Conservation (phyloP, 2,113 vertebrate species). For the Rana temporaria region DNA sequence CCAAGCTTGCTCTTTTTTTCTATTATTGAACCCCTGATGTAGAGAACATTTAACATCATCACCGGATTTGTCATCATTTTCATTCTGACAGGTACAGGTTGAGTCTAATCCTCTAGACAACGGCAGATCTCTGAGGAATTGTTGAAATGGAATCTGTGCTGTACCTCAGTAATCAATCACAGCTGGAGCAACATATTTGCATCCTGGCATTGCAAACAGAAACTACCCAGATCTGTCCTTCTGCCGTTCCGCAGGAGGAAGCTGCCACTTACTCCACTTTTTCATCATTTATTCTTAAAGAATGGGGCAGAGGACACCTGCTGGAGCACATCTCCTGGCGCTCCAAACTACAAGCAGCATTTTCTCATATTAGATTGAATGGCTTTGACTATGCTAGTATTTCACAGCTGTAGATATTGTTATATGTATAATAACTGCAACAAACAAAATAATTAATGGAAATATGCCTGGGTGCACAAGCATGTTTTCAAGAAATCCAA, state of each 20-base stretch:
- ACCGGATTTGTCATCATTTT: slow-evolving; percentile 54
- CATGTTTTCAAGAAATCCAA: too few relatives aligned
- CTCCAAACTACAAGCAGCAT: neutral
- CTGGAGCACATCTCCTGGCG: slow-evolving; percentile 31
- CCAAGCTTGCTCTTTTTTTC: slow-evolving; percentile 15
- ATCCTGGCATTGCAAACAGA: slow-evolving; percentile 48
- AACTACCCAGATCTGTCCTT: slow-evolving; percentile 47
- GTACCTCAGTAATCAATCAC: slow-evolving; percentile 54
- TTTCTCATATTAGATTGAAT: slow-evolving; percentile 37
- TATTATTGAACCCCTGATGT: slow-evolving; percentile 17
- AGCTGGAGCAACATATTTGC: slow-evolving; percentile 53
- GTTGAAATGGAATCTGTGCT: slow-evolving; percentile 52
- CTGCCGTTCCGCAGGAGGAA: slow-evolving; percentile 41
- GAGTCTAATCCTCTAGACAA: slow-evolving; percentile 56
- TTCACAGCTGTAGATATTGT: too few relatives aligned
- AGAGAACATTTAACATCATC: slow-evolving; percentile 52
- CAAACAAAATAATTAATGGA: too few relatives aligned
- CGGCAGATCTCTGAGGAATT: slow-evolving; percentile 52
- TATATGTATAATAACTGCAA: too few relatives aligned
- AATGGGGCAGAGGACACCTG: slow-evolving; percentile 42
- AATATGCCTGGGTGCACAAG: too few relatives aligned
- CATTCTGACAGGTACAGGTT: slow-evolving; percentile 55
- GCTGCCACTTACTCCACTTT: slow-evolving; percentile 40
- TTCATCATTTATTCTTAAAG: slow-evolving; percentile 52
- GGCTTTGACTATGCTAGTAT: neutral